Conservation (phyloP, 2,113 vertebrate genomes). For the Alectura lathami region DNA sequence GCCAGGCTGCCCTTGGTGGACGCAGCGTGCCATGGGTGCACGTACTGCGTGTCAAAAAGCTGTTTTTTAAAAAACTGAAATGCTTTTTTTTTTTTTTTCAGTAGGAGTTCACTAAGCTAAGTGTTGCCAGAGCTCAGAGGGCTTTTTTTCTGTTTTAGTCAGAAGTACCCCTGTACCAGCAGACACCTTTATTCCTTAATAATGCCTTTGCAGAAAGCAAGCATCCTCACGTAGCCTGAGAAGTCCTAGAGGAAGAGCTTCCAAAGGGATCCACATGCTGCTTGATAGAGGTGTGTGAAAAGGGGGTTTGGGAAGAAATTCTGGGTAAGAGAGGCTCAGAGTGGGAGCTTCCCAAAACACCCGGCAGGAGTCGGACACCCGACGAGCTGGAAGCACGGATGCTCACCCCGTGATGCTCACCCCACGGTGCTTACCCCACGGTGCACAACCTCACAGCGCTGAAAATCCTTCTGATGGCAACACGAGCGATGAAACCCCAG, state of each 20-base stretch:
- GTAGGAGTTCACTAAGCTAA: background rate
- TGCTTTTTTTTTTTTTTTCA: background rate
- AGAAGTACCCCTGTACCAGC: background rate
- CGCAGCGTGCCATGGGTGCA: fast-evolving
- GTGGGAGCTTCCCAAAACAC: background rate
- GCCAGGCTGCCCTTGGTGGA: background rate
- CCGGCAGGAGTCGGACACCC: background rate
- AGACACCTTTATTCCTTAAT: background rate
- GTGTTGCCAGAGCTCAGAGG: fast-evolving
- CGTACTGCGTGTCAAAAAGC: too few relatives aligned
- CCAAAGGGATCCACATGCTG: too few relatives aligned
- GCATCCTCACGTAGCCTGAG: background rate
- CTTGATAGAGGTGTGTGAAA: background rate
- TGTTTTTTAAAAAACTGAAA: background rate
- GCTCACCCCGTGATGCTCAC: fast-evolving
- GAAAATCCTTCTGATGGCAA: background rate
- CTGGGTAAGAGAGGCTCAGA: too few relatives aligned
- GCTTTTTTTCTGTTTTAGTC: background rate
- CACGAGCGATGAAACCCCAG: background rate
- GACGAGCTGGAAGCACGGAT: background rate
- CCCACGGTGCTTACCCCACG: too few relatives aligned
- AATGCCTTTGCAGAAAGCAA: background rate
- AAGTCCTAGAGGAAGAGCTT: background rate
- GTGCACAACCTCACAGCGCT: fast-evolving
- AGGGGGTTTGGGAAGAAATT: background rate